Percentiles rank a stretch among this genome's conserved stretches.
phyloP scores from a whole-genome alignment of 2,888 invertebrate species.

The Melieria crassipennis region DNA sequence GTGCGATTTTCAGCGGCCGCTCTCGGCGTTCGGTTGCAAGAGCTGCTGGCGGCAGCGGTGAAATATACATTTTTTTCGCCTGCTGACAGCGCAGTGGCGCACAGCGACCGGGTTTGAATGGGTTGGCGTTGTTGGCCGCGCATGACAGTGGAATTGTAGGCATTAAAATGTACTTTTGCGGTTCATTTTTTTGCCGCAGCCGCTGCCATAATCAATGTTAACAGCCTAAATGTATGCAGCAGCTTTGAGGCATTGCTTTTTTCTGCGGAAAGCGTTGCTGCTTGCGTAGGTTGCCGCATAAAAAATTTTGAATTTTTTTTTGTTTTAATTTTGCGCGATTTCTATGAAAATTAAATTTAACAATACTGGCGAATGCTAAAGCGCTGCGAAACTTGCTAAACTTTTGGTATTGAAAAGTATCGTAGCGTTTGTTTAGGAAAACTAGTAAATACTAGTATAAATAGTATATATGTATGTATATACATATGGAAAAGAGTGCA shows the following conservation, averaged over 20 bases:
- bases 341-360: no score
- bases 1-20: not conserved
- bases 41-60: not conserved
- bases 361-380: no score
- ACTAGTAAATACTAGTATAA: no score
- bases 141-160: not conserved
- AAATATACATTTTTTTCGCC: not conserved
- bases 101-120: not conserved
- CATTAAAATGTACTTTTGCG: slow-evolving; percentile 28
- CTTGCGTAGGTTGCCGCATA: no score
- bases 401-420: no score
- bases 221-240: slow-evolving; percentile 15
- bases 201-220: slow-evolving; percentile 13
- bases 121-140: not conserved
- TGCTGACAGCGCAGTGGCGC: not conserved
- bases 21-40: not conserved
- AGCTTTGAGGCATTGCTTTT: not conserved
- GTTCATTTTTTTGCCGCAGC: not conserved
- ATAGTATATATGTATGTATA: no score
- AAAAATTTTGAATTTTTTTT: no score
- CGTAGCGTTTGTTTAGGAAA: no score
- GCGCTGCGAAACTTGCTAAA: no score
- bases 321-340: no score
- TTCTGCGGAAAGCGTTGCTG: not conserved
- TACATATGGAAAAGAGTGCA: no score